Evolutionary conservation across 2,797 vertebrate species (phyloP), one percentile per base, ranked within the genome.

Genomic region (Enteromius viviparus): DNA sequence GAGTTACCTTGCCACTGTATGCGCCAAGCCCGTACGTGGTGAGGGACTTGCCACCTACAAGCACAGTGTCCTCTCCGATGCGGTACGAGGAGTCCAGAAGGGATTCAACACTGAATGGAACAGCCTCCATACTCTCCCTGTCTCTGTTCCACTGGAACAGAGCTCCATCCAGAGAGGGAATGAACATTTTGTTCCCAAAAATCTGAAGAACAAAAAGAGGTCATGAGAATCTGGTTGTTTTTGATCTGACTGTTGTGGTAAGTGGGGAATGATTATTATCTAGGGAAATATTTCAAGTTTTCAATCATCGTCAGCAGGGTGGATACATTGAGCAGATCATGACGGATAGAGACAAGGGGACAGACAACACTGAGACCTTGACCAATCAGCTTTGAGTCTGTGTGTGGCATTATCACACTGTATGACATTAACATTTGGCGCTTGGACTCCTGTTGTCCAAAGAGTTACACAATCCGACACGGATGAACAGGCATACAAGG

Each of bases 101-200:
- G 70, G 98, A 99, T 89, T 99, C 98, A 70, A 99, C 97, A 0
- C 96, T 99, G 93, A 99, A 99, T 81, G 98, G 98, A 87, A 99
- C 97, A 0, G 98, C 95, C 91, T 99, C 98, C 98, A 99, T 98
- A 89, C 94, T 98, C 91, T 98, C 97, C 6, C 97, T 90, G 87
- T 99, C 98, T 84, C 97, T 93, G 90, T 99, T 98, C 98, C 97
- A 99, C 92, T 99, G 98, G 90, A 99, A 99, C 88, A 99, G 95
- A 88, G 96, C 97, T 53, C 98, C 98, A 53, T 99, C 98, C 95
- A 99, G 91, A 17, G 98, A 99, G 3, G 98, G 98, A 87, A 99
- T 98, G 74, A 99, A 97, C 95, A 99, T 96, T 91, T 98, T 99
- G 91, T 97, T 98, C 84, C 97, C 97, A 92, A 98, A 99, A 9